Conservation (phyloP, 2,888 invertebrate species). For the Mythimna lalbum region DNA sequence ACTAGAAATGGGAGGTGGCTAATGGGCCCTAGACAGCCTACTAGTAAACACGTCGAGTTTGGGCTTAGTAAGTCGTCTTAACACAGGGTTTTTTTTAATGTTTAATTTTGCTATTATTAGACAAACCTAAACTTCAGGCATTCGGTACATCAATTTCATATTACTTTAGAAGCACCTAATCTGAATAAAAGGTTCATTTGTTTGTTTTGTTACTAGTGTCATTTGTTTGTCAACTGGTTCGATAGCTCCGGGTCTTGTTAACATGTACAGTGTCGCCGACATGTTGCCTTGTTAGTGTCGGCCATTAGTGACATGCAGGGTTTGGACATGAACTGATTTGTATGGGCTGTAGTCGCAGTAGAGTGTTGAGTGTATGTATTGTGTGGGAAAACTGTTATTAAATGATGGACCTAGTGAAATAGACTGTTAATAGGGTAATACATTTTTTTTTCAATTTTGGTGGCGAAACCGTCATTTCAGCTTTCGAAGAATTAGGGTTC, state of each 20-base stretch:
- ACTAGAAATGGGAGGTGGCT: too few species aligned
- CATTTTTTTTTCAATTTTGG: too few species aligned
- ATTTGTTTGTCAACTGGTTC: constrained; percentile 48
- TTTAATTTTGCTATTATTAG: too few species aligned
- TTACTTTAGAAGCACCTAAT: constrained; percentile 24
- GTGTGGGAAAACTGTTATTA: neutral
- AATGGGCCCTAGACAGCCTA: too few species aligned
- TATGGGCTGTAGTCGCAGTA: constrained; percentile 27
- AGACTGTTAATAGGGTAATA: too few species aligned
- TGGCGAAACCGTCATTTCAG: too few species aligned
- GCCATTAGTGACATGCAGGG: constrained; percentile 46
- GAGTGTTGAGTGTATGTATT: constrained; percentile 10
- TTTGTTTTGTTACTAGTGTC: constrained; percentile 30
- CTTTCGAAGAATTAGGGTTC: too few species aligned
- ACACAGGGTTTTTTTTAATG: too few species aligned
- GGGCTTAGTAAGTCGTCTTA: too few species aligned
- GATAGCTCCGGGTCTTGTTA: constrained; percentile 40
- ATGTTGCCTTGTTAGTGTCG: constrained; percentile 55
- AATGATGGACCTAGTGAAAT: neutral
- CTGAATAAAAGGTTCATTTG: constrained; percentile 40
- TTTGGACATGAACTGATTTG: constrained; percentile 46
- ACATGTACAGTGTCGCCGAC: constrained; percentile 47
- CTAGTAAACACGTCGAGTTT: too few species aligned
- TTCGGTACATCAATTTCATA: constrained; percentile 3
- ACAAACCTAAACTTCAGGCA: neutral